Evolutionary conservation across 2,797 vertebrate genomes (phyloP).

Genomic region (Malacoctenus gilli): DNA sequence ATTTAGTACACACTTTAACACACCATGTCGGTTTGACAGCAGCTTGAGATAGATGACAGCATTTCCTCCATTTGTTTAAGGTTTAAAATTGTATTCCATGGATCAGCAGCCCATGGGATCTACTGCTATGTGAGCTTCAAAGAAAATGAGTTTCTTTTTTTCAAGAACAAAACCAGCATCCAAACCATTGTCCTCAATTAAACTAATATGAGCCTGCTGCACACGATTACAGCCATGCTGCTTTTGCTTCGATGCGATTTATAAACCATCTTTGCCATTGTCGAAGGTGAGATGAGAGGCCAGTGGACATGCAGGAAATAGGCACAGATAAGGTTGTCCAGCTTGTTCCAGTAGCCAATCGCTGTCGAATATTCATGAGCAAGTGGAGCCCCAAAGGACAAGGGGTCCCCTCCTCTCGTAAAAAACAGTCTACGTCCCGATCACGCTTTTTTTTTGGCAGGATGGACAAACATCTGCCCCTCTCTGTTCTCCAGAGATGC

Average conservation of each 20-base stretch:
- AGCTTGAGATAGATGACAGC: too few relatives aligned
- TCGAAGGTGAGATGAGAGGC: constrained; percentile 35
- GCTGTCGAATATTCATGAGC: constrained; percentile 61
- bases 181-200: constrained; percentile 41
- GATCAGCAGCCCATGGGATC: constrained; percentile 27
- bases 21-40: too few relatives aligned
- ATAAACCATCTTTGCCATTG: constrained; percentile 15
- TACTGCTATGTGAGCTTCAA: constrained; percentile 45
- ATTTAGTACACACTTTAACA: too few relatives aligned
- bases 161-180: constrained; percentile 48
- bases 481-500: constrained; percentile 35
- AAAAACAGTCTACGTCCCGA: constrained; percentile 48
- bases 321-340: constrained; percentile 50
- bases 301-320: constrained; percentile 12
- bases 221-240: too few relatives aligned
- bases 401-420: constrained; percentile 37
- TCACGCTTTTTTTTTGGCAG: constrained; percentile 34
- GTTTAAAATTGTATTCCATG: constrained; percentile 16
- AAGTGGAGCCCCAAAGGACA: constrained; percentile 53
- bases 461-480: constrained; percentile 25
- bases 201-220: constrained; percentile 39
- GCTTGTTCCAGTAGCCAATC: constrained; percentile 42
- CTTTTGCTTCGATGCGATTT: constrained; percentile 43
- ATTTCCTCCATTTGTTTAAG: constrained; percentile 1
- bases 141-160: constrained; percentile 41